phyloP scores from a whole-genome alignment of 2,888 invertebrate genomes.

The Drosophila sordidapex region DNA sequence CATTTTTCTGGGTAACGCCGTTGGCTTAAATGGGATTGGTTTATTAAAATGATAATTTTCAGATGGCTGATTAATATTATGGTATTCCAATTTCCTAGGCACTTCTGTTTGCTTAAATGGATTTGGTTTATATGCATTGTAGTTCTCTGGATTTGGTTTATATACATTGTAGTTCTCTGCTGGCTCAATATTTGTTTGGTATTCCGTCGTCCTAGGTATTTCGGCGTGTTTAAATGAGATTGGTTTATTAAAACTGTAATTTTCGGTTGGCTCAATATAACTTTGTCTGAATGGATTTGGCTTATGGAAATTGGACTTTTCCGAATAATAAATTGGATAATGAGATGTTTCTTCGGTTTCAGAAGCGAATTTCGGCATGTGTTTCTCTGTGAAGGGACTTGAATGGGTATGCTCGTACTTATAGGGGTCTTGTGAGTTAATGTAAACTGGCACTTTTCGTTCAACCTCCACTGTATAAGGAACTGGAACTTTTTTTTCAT shows the following conservation, averaged over 20 bases:
- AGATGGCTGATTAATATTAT: not conserved
- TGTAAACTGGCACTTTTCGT: conserved; percentile 84
- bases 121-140: conserved; percentile 4
- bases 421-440: conserved; percentile 83
- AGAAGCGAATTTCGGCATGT: conserved; percentile 38
- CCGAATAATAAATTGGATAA: conserved; percentile 36
- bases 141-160: not conserved
- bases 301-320: conserved; percentile 38
- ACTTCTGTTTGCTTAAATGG: conserved; percentile 2
- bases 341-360: conserved; percentile 49
- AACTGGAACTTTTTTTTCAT: conserved; percentile 71
- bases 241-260: conserved; percentile 34
- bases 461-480: conserved; percentile 84
- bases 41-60: conserved; percentile 38
- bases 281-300: not conserved
- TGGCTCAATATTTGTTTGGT: not conserved
- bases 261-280: conserved; percentile 6
- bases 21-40: conserved; percentile 1
- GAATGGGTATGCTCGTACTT: conserved; percentile 65
- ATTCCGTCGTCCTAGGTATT: not conserved
- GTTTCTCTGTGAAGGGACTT: conserved; percentile 51
- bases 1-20: not conserved
- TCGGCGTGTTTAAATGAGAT: conserved; percentile 3
- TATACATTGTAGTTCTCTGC: conserved; percentile 1
- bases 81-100: conserved; percentile 3